Conservation (phyloP, 2,888 invertebrate species). For the Cosmia pyralina region DNA sequence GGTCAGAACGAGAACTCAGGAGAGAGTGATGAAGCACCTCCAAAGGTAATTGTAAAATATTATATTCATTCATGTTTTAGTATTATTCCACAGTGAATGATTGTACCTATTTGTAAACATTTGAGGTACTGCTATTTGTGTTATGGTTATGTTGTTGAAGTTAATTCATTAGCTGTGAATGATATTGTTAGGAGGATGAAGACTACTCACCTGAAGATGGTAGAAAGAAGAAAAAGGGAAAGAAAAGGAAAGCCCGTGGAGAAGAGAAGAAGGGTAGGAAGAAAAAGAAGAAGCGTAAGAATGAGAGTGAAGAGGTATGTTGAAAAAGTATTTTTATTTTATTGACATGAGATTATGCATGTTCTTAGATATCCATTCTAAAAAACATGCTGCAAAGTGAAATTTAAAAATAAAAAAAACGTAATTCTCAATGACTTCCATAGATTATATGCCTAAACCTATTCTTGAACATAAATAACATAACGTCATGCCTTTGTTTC, state of each 20-base stretch:
- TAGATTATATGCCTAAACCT: background rate
- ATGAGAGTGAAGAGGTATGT: constrained; percentile 95
- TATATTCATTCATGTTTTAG: constrained; percentile 50
- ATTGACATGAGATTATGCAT: background rate
- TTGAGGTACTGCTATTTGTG: constrained; percentile 48
- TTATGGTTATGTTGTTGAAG: constrained; percentile 43
- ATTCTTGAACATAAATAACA: background rate
- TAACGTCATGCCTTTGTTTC: background rate
- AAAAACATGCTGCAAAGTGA: background rate
- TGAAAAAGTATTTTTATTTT: background rate
- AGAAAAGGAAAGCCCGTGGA: constrained; percentile 97
- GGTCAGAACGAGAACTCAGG: constrained; percentile 93
- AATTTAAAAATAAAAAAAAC: background rate
- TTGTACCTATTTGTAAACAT: constrained; percentile 64
- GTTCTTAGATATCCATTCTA: background rate
- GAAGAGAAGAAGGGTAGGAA: constrained; percentile 98
- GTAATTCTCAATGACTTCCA: background rate
- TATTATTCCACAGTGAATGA: constrained; percentile 49
- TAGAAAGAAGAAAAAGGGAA: constrained; percentile 97
- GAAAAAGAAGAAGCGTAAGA: constrained; percentile 98
- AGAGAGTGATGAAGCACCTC: constrained; percentile 93
- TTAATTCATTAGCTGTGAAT: constrained; percentile 41
- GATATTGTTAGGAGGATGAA: constrained; percentile 92
- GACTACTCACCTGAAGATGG: constrained; percentile 96
- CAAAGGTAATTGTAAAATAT: constrained; percentile 84